phyloP scores from a whole-genome alignment of 2,888 invertebrate species.

The Lithodes maja region DNA sequence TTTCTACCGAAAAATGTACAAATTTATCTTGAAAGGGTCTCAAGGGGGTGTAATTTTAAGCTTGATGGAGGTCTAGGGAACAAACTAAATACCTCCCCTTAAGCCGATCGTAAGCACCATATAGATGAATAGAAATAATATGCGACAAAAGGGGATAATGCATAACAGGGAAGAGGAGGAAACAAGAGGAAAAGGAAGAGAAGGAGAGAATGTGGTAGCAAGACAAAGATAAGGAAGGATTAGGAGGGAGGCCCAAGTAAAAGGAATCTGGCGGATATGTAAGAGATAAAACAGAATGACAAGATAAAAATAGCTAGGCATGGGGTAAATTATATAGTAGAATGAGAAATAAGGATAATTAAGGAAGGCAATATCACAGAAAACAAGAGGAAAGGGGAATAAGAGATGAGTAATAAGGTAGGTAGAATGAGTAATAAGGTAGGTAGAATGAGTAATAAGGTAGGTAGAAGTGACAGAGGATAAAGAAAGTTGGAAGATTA shows the following conservation, averaged over 20 bases:
- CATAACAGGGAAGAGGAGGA: no score
- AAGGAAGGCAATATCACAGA: no score
- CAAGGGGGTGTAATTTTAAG: no score
- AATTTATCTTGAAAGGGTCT: no score
- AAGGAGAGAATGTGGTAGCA: not conserved
- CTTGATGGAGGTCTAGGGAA: no score
- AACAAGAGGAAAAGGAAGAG: not conserved
- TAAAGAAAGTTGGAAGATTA: no score
- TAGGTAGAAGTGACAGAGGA: not conserved
- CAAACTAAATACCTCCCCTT: no score
- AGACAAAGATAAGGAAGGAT: not conserved
- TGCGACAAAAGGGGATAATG: no score
- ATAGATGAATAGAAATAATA: no score
- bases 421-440: not conserved
- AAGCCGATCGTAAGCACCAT: no score
- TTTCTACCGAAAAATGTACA: no score
- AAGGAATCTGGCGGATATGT: not conserved
- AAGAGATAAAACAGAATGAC: not conserved
- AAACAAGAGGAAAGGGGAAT: not conserved
- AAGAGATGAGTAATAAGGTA: not conserved
- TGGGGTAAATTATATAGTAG: not conserved
- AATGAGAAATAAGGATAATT: no score
- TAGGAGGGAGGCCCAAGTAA: not conserved
- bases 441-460: not conserved
- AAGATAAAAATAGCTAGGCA: not conserved